phyloP scores from a whole-genome alignment of 2,113 vertebrate genomes.

The Gallinago jamesoni region DNA sequence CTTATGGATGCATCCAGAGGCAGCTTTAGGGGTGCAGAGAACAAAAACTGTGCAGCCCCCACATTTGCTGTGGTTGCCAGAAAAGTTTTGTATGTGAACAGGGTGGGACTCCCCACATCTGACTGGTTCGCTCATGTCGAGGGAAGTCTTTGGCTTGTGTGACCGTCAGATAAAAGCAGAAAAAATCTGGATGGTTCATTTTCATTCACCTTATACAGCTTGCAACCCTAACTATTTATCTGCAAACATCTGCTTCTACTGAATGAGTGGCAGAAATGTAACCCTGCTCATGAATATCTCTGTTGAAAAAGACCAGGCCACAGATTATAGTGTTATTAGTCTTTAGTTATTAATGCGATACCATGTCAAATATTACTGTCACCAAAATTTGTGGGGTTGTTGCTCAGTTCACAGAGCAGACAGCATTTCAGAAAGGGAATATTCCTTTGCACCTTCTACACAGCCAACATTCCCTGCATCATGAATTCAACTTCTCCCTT shows the following conservation, averaged over 20 bases:
- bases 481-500: background rate
- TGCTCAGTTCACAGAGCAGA: background rate
- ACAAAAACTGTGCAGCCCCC: background rate
- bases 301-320: background rate
- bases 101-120: background rate
- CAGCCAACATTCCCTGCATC: background rate
- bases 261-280: background rate
- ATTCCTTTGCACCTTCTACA: background rate
- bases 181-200: background rate
- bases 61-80: background rate
- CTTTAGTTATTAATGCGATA: background rate
- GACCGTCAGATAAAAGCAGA: background rate
- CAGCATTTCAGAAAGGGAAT: background rate
- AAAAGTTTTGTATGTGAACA: background rate
- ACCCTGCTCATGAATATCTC: background rate
- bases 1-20: background rate
- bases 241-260: background rate
- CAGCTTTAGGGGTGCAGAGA: background rate
- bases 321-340: background rate
- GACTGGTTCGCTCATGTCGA: fast-evolving
- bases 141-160: background rate
- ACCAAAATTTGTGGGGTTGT: background rate
- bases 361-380: background rate
- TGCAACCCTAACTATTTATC: background rate
- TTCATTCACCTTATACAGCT: background rate